Conservation (phyloP, 2,888 invertebrate species). For the Polydrusus cervinus region DNA sequence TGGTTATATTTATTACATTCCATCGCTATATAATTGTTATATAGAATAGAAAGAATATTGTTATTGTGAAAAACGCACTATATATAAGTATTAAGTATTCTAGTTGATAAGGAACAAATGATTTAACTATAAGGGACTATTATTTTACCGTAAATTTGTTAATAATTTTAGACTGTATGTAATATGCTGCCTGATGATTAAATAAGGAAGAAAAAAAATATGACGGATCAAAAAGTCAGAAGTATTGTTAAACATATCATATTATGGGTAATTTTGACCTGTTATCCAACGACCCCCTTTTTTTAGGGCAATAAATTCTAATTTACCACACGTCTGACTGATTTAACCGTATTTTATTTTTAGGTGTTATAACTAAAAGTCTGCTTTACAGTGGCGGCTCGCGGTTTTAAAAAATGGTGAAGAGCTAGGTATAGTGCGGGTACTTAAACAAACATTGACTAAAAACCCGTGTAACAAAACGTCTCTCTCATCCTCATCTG, state of each 20-base stretch:
- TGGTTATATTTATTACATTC: conserved; percentile 40
- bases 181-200: conserved; percentile 19
- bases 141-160: conserved; percentile 22
- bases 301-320: neutral
- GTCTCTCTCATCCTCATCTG: too few species aligned
- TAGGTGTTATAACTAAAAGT: neutral
- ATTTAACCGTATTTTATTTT: neutral
- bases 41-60: conserved; percentile 26
- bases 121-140: conserved; percentile 2
- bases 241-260: conserved; percentile 22
- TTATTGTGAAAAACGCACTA: conserved; percentile 40
- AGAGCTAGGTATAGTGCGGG: too few species aligned
- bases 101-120: conserved; percentile 38
- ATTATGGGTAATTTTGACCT: conserved; percentile 1
- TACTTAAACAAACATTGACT: too few species aligned
- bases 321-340: neutral
- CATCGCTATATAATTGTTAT: conserved; percentile 43
- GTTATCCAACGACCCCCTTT: neutral
- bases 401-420: too few species aligned
- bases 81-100: conserved; percentile 21
- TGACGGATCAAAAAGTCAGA: neutral
- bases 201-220: neutral
- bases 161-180: conserved; percentile 4
- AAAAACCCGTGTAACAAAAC: too few species aligned
- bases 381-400: too few species aligned